Base-by-base conservation (phyloP, 64 coral and sea anemone species). In the Acropora tenuis region DNA sequence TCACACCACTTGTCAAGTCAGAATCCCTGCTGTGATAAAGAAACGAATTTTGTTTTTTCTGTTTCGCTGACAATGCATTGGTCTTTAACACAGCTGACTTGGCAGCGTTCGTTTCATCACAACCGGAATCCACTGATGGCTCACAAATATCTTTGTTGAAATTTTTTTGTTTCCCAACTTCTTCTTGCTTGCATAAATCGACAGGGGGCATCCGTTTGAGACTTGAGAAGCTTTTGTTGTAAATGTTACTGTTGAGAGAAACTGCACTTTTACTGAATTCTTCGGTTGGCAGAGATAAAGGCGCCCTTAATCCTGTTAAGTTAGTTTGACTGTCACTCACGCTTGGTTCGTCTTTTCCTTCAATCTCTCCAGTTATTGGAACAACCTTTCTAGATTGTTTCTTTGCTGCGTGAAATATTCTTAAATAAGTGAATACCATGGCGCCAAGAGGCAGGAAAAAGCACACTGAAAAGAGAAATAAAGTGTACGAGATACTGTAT, bases 381-480 rank as follows among this genome's bases (percentile, higher is more conserved):
- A 87, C 86, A 65, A 94, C 69, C 79, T 89, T 43, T 49, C 76
- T 94, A 16, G 95, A 94, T 65, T 97, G 95, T 47, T 53, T 48
- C 49, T 80, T 83, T 17, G 95, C 95, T 1, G 95, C 94, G 30
- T 48, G 92, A 41, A 93, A 89, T 12, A 97, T 94, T 17, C 63
- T 68, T 58, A 89, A 91, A 78, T 97, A 97, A 13, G 92, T 91
- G 17, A 88, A 90, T 48, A 91, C 30, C 68, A 97, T 90, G 0
- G 94, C 48, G 1, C 60, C 88, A 19, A 97, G 85, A 17, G 95
- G 95, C 40, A 91, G 13, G 17, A 97, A 94, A 82, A 97, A 97
- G 40, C 95, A 97, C 16, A 97, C 92, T 30, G 68, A 80, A 61
- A 97, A 94, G 49, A 97, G 66, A 74, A 94, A 94, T 73, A 97